Evolutionary conservation across 2,113 vertebrate species (phyloP).

Genomic region (Cephalopterus ornatus): DNA sequence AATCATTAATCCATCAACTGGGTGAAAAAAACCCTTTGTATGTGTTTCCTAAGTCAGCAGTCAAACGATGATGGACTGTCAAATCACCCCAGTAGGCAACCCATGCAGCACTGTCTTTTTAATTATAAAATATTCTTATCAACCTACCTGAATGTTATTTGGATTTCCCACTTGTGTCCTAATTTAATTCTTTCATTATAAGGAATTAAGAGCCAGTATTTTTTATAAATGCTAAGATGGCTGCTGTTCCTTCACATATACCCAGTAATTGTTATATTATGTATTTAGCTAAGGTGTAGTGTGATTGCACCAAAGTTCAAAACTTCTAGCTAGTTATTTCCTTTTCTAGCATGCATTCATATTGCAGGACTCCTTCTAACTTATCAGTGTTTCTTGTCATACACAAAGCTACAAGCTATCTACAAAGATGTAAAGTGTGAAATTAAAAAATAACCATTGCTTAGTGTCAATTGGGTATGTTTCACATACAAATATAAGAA

Average conservation of each 20-base stretch:
- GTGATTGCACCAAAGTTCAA: not conserved
- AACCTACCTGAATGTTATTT: not conserved
- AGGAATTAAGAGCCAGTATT: not conserved
- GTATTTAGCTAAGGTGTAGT: not conserved
- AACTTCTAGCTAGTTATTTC: not conserved
- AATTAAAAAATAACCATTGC: not conserved
- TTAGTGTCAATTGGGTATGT: not conserved
- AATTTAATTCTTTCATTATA: not conserved
- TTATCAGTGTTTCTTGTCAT: not conserved
- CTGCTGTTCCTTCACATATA: not conserved
- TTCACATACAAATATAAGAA: constrained; percentile 26
- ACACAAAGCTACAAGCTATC: not conserved
- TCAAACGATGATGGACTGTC: not conserved
- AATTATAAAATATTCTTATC: not conserved
- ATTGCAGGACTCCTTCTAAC: not conserved
- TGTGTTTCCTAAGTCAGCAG: not conserved
- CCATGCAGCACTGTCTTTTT: not conserved
- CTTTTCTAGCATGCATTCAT: not conserved
- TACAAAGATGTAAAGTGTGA: not conserved
- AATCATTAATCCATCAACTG: not conserved
- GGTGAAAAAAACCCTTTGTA: not conserved
- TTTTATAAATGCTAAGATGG: not conserved
- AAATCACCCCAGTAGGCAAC: not conserved
- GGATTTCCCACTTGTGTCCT: not conserved
- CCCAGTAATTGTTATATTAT: not conserved